Base-by-base conservation (phyloP, 2,888 invertebrate genomes). In the Steromphala cineraria region DNA sequence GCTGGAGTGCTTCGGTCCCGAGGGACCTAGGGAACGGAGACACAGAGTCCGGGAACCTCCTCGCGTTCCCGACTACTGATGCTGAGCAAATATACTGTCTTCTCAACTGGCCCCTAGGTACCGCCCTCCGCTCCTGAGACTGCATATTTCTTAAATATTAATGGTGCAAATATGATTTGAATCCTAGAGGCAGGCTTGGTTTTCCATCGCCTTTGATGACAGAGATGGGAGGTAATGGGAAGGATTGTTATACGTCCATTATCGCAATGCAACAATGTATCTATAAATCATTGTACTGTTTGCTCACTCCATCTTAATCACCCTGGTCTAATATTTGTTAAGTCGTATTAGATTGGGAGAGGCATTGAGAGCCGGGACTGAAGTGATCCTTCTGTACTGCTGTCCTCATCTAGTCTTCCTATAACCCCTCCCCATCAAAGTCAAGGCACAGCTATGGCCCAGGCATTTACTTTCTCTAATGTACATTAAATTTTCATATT, bases 401-500 rank as follows among this genome's bases (percentile, higher is more conserved):
- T 53, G 31, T 13, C 52, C 77, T 15, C 55, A 53, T 77, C 62
- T 31, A 52, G 28, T 71, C 24, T 13, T 46, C 46, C 46, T 13
- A 46, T 46, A 5, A 8, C 46, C 46, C 31, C 31, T 31, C 31
- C 56, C 19, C 40, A 67, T 79, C 79, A 67, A 40, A 53, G 67
- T 79, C 75, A 75, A 75, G 75, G 40, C 52, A 46, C 24, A 46
- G 74, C 46, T 46, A 46, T 24, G n/a, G 67, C 40, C 24, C n/a
- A 21, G 75, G 28, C 78, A 81, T 81, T 78, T 78, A 80, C 76
- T 76, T 53, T 67, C 75, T 71, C 80, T 84, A 84, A 84, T 81
- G 81, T 76, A 67, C 86, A 86, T 86, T 84, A 84, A 86, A 82
- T 81, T 84, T 86, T 86, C 84, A 86, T 83, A 79, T 77, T 84